These are phyloP conservation scores for Volucella bombylans DNA, from an alignment of 2,888 invertebrate species.

Conservation along the genomic window DNA sequence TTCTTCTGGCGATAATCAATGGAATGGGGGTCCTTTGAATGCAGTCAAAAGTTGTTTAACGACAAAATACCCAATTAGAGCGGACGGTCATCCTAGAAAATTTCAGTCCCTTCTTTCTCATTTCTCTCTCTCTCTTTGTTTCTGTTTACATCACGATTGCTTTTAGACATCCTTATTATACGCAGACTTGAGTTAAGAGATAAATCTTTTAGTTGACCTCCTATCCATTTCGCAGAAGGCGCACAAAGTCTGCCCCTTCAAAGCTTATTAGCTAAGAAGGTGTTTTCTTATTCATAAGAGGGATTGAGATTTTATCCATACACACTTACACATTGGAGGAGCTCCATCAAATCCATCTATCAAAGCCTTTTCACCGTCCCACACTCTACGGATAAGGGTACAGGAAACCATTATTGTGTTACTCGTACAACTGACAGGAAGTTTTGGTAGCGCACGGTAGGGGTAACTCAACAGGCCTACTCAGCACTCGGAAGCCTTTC, in stretches of 20 bases:
- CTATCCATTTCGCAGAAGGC: too few species aligned
- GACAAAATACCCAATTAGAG: slow-evolving; percentile 22
- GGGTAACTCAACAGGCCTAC: slow-evolving; percentile 23
- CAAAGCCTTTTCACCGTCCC: slow-evolving; percentile 2
- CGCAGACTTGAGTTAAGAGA: background rate
- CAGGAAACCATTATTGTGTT: background rate
- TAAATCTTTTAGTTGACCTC: background rate
- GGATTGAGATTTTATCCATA: slow-evolving; percentile 3
- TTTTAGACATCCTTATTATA: background rate
- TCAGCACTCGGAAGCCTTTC: slow-evolving; percentile 11
- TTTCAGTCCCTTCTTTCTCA: slow-evolving; percentile 1
- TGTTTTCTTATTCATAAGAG: slow-evolving; percentile 11
- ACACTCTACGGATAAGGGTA: background rate
- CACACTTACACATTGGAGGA: slow-evolving; percentile 1
- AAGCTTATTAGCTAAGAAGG: slow-evolving; percentile 12
- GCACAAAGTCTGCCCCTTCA: background rate
- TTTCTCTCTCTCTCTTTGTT: slow-evolving; percentile 38
- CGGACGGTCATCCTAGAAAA: background rate
- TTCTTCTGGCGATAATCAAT: slow-evolving; percentile 4
- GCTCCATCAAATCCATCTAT: slow-evolving; percentile 17
- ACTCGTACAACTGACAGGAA: slow-evolving; percentile 19
- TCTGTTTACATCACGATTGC: slow-evolving; percentile 11
- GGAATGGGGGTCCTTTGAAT: background rate
- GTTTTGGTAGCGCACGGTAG: background rate
- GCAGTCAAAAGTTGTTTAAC: slow-evolving; percentile 21